Conservation (phyloP, 2,797 vertebrate species). For the Cynopterus sphinx region DNA sequence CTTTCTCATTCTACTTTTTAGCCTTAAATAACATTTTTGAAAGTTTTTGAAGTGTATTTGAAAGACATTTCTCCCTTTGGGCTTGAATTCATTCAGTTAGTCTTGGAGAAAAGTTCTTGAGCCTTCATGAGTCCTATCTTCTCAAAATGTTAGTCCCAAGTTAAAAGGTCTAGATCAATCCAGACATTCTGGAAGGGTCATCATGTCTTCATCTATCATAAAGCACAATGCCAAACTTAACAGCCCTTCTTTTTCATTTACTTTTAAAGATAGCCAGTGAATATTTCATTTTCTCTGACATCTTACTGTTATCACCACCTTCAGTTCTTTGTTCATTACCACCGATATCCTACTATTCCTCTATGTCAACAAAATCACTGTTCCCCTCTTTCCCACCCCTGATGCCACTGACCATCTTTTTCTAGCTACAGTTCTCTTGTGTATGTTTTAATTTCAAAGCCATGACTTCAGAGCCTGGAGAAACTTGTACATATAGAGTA, state of each 20-base stretch:
- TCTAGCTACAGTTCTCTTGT: background rate
- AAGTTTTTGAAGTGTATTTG: slow-evolving; percentile 13
- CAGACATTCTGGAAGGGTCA: background rate
- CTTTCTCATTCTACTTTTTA: background rate
- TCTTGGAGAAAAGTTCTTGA: background rate
- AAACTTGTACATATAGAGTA: background rate
- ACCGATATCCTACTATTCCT: background rate
- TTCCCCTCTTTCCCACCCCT: background rate
- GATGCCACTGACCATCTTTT: background rate
- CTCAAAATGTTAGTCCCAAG: background rate
- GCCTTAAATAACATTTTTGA: background rate
- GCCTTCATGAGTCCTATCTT: background rate
- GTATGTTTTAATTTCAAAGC: background rate
- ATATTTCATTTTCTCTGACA: background rate
- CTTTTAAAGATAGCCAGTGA: background rate
- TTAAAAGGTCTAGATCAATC: background rate
- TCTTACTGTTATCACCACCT: background rate
- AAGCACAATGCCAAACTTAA: background rate
- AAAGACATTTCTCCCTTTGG: background rate
- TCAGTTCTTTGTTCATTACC: background rate
- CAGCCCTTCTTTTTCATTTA: background rate
- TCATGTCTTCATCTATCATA: background rate
- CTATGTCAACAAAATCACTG: background rate
- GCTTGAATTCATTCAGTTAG: background rate
- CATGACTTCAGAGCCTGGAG: background rate